Evolutionary conservation across 2,888 invertebrate species (phyloP).

Genomic region (Caenorhabditis wallacei): DNA sequence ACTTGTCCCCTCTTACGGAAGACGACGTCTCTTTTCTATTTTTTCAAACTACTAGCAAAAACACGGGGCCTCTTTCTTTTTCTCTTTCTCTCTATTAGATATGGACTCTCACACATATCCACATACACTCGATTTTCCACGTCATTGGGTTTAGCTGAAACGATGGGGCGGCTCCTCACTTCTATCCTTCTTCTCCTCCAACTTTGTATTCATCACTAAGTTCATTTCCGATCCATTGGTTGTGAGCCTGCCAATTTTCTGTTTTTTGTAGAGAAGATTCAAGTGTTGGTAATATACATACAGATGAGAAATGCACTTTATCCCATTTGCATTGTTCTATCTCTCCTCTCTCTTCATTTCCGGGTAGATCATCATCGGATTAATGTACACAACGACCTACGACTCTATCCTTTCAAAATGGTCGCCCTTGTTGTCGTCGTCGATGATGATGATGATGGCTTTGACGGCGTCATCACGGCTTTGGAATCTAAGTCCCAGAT

Average conservation of each 20-base stretch:
- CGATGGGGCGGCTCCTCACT: conserved; percentile 31
- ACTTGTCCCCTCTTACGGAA: conserved; percentile 8
- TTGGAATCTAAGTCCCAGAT: conserved; percentile 26
- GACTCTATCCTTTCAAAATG: conserved; percentile 50
- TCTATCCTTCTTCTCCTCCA: conserved; percentile 25
- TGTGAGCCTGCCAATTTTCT: not conserved
- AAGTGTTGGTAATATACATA: conserved; percentile 7
- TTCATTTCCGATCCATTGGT: conserved; percentile 7
- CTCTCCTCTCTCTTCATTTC: conserved; percentile 27
- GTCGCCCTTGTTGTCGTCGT: conserved; percentile 36
- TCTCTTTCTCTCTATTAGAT: conserved; percentile 31
- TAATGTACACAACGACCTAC: conserved; percentile 33
- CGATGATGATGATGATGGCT: conserved; percentile 20
- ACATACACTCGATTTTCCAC: conserved; percentile 60
- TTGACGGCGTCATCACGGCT: conserved; percentile 38
- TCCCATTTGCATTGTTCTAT: conserved; percentile 26
- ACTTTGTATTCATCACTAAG: conserved; percentile 23
- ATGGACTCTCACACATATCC: conserved; percentile 47
- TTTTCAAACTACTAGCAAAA: conserved; percentile 53
- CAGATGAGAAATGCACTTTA: conserved; percentile 2
- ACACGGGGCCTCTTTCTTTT: conserved; percentile 32
- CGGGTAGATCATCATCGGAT: conserved; percentile 59
- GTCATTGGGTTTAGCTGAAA: conserved; percentile 60
- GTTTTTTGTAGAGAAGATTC: not conserved
- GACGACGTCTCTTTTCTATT: conserved; percentile 29